Conservation (phyloP, 2,113 vertebrate genomes). For the Pedetes capensis region DNA sequence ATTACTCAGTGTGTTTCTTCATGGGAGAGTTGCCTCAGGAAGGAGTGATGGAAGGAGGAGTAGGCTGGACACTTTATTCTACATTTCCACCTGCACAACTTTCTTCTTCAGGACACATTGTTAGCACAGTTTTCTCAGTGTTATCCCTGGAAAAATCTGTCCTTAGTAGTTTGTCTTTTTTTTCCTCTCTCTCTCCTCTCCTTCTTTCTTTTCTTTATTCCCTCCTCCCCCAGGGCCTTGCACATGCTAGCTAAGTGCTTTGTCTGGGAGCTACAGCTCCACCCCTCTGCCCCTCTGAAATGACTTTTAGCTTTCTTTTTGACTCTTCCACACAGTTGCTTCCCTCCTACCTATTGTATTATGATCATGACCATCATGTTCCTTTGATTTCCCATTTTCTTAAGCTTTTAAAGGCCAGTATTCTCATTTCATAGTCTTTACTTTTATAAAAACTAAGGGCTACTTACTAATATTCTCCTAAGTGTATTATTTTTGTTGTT, state of each 20-base stretch:
- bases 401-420: neutral
- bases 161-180: neutral
- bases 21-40: neutral
- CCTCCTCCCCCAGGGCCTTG: too few relatives aligned
- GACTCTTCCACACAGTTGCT: neutral
- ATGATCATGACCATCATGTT: neutral
- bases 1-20: neutral
- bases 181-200: accelerated
- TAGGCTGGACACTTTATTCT: neutral
- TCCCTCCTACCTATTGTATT: neutral
- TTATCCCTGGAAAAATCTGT: neutral
- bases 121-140: neutral
- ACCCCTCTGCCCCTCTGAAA: neutral
- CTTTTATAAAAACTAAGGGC: neutral
- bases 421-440: conserved; percentile 6
- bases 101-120: neutral
- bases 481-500: neutral
- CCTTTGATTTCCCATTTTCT: conserved; percentile 5
- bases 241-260: neutral
- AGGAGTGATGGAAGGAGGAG: neutral
- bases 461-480: neutral
- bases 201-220: too few relatives aligned
- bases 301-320: neutral
- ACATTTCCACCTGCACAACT: neutral
- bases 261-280: too few relatives aligned